These are phyloP conservation scores for Pelodytes ibericus DNA, from an alignment of 2,797 vertebrate species.

Conservation along the genomic window DNA sequence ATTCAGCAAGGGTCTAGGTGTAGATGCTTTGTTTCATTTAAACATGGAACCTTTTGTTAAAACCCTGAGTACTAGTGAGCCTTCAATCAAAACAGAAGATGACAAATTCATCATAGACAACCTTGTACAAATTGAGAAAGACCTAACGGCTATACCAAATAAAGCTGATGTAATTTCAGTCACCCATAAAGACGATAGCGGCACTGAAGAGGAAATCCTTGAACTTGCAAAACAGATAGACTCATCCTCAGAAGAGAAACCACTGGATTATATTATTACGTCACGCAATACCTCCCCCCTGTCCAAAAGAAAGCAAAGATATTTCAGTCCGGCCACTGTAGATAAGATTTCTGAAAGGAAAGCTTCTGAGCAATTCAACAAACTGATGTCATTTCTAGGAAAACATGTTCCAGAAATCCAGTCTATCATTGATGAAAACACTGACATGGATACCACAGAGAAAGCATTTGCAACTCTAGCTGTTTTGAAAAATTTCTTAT, in stretches of 20 bases:
- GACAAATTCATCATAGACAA: not conserved
- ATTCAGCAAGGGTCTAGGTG: not conserved
- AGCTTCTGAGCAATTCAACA: not conserved
- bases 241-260: not conserved
- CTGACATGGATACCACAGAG: conserved; percentile 2
- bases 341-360: not conserved
- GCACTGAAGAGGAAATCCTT: too few species aligned
- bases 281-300: not conserved
- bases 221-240: not conserved
- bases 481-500: not conserved
- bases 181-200: too few species aligned
- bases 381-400: not conserved
- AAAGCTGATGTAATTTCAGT: too few species aligned
- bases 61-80: not conserved
- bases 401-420: not conserved
- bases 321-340: not conserved
- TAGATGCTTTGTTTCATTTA: not conserved
- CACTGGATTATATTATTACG: not conserved
- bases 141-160: too few species aligned
- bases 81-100: not conserved
- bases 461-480: not conserved
- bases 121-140: too few species aligned
- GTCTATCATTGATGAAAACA: not conserved
- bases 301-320: not conserved
- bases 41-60: not conserved